Conservation (phyloP, 2,888 invertebrate species). For the Caenorhabditis sp. region DNA sequence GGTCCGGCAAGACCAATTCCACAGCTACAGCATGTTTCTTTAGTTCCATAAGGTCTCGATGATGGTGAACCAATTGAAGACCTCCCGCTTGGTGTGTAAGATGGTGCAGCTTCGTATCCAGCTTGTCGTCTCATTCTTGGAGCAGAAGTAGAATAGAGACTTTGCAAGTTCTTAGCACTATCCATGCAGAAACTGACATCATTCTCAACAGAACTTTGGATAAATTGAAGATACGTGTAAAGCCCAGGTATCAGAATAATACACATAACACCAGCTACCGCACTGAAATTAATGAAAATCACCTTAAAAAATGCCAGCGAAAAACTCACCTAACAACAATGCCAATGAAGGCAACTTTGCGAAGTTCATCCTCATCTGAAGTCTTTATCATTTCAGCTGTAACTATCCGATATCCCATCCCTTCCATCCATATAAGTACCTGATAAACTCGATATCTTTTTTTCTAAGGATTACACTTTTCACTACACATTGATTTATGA, state of each 20-base stretch:
- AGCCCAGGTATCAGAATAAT: slow-evolving; percentile 51
- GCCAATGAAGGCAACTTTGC: slow-evolving; percentile 32
- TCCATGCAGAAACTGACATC: slow-evolving; percentile 46
- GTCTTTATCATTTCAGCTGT: slow-evolving; percentile 4
- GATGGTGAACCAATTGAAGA: slow-evolving; percentile 10
- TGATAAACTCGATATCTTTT: not conserved
- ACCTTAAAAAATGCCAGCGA: not conserved
- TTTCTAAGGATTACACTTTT: not conserved
- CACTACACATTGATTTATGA: not conserved
- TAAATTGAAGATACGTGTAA: slow-evolving; percentile 52
- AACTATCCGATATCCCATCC: not conserved
- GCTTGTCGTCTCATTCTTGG: slow-evolving; percentile 34
- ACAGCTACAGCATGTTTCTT: slow-evolving; percentile 31
- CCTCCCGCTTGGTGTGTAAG: no score
- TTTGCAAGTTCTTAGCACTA: slow-evolving; percentile 33
- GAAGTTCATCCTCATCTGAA: slow-evolving; percentile 38
- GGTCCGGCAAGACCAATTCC: slow-evolving; percentile 35
- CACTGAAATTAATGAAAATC: slow-evolving; percentile 30
- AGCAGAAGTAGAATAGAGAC: slow-evolving; percentile 19
- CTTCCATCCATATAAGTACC: not conserved
- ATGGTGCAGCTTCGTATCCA: slow-evolving; percentile 36
- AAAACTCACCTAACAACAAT: slow-evolving; percentile 35
- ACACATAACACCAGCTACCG: slow-evolving; percentile 48
- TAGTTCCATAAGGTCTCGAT: not conserved
- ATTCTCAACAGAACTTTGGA: slow-evolving; percentile 50